Evolutionary conservation across 1,140 invertebrate genomes (phyloP).

Genomic region (Hyphantria cunea): DNA sequence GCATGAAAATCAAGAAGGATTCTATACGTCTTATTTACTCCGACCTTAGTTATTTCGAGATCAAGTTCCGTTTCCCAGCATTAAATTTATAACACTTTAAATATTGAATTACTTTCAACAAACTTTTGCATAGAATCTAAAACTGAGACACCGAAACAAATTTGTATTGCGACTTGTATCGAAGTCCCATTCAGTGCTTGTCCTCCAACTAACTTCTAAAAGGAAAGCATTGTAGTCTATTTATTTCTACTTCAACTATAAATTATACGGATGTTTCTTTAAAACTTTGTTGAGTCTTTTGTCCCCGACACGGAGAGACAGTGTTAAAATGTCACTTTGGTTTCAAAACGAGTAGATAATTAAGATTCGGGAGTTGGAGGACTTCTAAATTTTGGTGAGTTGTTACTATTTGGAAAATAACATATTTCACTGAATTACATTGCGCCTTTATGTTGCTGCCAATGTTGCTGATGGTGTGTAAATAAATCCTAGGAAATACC

Average conservation of each 20-base stretch:
- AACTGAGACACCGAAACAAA: constrained; percentile 8
- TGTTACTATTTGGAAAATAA: too few species aligned
- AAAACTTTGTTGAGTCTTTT: constrained; percentile 17
- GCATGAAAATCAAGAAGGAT: too few species aligned
- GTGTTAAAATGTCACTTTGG: neutral
- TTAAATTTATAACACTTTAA: neutral
- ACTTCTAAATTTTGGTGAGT: too few species aligned
- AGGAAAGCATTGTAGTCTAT: constrained; percentile 42
- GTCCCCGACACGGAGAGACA: neutral
- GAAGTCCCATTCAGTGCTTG: constrained; percentile 6
- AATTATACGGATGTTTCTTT: constrained; percentile 34
- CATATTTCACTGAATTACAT: too few species aligned
- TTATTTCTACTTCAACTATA: constrained; percentile 36
- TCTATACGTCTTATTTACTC: too few species aligned
- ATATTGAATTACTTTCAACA: neutral
- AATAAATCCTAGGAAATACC: too few species aligned
- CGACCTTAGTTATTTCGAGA: too few species aligned
- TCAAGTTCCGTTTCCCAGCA: too few species aligned
- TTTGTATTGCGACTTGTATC: constrained; percentile 3
- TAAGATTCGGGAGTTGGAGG: too few species aligned
- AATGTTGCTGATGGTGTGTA: too few species aligned
- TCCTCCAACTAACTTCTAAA: constrained; percentile 25
- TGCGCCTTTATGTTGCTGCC: too few species aligned
- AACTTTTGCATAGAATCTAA: constrained; percentile 2
- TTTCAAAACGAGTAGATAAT: neutral